These are phyloP conservation scores for Drosophila saltans DNA, from an alignment of 1,140 invertebrate species.

Conservation along the genomic window DNA sequence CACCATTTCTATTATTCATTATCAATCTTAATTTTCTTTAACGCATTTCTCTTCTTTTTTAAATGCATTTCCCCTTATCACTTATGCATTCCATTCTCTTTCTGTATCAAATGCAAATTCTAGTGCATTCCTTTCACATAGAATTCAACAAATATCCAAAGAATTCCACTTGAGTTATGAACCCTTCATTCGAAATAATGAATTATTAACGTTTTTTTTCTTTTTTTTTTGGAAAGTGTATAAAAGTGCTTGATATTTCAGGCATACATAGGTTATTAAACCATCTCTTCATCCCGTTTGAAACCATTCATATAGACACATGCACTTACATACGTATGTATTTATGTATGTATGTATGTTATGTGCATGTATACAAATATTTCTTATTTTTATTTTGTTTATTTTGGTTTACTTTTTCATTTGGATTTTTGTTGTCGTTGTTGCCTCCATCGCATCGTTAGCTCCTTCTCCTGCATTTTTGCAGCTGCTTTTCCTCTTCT, in stretches of 20 bases:
- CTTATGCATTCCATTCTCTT: no score
- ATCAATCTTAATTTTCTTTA: no score
- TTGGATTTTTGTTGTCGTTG: conserved; percentile 23
- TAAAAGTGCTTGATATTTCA: background rate
- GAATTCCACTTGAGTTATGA: background rate
- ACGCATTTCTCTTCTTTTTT: no score
- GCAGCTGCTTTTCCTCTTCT: conserved; percentile 53
- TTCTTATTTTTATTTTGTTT: conserved; percentile 16
- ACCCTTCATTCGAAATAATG: background rate
- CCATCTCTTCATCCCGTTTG: background rate
- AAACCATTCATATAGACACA: background rate
- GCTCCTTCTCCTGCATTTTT: conserved; percentile 65
- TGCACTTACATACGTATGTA: background rate
- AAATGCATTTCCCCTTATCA: no score
- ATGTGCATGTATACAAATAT: conserved; percentile 4
- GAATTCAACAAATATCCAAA: background rate
- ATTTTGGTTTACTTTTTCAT: conserved; percentile 56
- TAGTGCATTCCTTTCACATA: conserved; percentile 3
- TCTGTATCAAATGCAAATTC: background rate
- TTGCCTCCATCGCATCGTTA: conserved; percentile 30
- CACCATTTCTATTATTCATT: no score
- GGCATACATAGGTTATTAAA: background rate
- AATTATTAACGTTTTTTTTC: background rate
- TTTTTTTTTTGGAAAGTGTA: background rate
- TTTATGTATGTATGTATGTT: background rate